A percentile compares a stretch with the other conserved stretches of the same genome.
These are phyloP conservation scores for Eupithecia inturbata DNA, from an alignment of 2,888 invertebrate species.

Conservation along the genomic window DNA sequence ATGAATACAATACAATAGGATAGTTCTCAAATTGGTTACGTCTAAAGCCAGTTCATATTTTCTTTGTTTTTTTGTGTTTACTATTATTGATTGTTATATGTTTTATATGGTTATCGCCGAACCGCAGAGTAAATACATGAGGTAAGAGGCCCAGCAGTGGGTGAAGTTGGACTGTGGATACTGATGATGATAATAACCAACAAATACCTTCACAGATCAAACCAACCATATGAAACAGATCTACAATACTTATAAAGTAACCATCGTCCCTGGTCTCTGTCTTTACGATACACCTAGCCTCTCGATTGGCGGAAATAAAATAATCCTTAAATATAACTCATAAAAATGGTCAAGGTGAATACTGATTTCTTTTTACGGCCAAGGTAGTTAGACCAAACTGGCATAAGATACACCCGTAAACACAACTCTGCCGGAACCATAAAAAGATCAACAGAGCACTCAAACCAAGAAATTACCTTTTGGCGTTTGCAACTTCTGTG, in stretches of 20 bases:
- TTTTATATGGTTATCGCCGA: no score
- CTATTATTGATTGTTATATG: no score
- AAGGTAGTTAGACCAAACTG: constrained; percentile 34
- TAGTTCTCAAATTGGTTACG: no score
- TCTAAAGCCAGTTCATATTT: no score
- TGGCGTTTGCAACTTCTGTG: not conserved
- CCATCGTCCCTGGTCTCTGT: not conserved
- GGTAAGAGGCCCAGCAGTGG: not conserved
- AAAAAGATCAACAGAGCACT: constrained; percentile 38
- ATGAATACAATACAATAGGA: no score
- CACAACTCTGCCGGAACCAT: constrained; percentile 30
- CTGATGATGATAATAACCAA: not conserved
- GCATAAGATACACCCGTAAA: constrained; percentile 36
- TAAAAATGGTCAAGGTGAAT: constrained; percentile 38
- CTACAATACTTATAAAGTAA: not conserved
- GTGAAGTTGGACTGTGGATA: not conserved
- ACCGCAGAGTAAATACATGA: not conserved
- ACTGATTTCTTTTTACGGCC: constrained; percentile 37
- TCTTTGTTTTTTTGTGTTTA: no score
- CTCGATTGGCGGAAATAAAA: constrained; percentile 18
- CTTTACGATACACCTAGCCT: not conserved
- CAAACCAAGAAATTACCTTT: constrained; percentile 10
- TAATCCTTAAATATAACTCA: constrained; percentile 34
- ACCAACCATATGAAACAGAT: not conserved
- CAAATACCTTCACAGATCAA: not conserved